These are phyloP conservation scores for Diachrysia chrysitis DNA, from an alignment of 2,888 invertebrate species.

Conservation along the genomic window DNA sequence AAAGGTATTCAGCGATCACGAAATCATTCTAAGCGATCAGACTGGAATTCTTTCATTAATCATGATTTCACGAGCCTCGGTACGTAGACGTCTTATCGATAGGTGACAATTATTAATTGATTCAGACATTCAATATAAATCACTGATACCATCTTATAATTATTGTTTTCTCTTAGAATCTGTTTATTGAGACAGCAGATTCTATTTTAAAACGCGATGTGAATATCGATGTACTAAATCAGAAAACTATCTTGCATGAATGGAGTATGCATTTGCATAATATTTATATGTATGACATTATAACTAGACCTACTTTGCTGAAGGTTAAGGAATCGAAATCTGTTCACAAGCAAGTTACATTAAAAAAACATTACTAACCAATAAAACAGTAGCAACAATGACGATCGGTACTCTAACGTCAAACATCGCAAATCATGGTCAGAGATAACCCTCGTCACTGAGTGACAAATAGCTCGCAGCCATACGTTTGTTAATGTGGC, in stretches of 20 bases:
- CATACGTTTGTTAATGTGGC: background rate
- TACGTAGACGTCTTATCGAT: slow-evolving; percentile 1
- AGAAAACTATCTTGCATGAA: too few relatives aligned
- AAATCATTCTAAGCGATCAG: background rate
- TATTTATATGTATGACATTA: too few relatives aligned
- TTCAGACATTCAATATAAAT: slow-evolving; percentile 7
- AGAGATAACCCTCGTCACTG: slow-evolving; percentile 40
- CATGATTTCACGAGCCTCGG: slow-evolving; percentile 1
- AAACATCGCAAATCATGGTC: slow-evolving; percentile 29
- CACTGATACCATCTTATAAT: background rate
- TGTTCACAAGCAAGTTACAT: too few relatives aligned
- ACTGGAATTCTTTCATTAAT: background rate
- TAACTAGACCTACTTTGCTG: too few relatives aligned
- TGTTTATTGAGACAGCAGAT: background rate
- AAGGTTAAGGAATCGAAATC: too few relatives aligned
- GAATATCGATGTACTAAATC: too few relatives aligned
- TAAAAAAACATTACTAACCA: too few relatives aligned
- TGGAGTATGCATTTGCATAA: too few relatives aligned
- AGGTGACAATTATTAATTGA: slow-evolving; percentile 5
- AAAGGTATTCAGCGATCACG: background rate
- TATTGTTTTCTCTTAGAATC: background rate
- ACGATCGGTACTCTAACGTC: slow-evolving; percentile 20
- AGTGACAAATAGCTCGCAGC: slow-evolving; percentile 34
- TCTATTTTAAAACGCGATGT: too few relatives aligned
- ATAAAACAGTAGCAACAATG: too few relatives aligned